Evolutionary conservation across 1,140 invertebrate species (phyloP), one percentile per base, ranked within the genome.

Genomic region (Caenorhabditis brenneri): DNA sequence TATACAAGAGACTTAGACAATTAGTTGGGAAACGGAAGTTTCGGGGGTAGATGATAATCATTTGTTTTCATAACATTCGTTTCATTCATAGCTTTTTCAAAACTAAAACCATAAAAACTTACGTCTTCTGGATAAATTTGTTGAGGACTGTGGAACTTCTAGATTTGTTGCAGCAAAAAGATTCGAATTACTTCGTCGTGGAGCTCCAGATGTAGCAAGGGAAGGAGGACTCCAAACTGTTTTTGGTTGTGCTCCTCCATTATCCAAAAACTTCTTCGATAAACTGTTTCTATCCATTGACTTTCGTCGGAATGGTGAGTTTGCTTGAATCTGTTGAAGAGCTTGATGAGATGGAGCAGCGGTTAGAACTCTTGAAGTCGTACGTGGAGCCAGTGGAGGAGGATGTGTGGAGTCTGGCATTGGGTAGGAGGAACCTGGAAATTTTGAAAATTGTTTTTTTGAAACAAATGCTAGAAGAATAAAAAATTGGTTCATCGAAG

Each of bases 231-330:
- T 74, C 65, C 65, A 74, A 2, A 74, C 65, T n/a, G 65, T 74
- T 74, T 74, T 74, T 15, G 65, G 65, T n/a, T 74, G 65, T 0
- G 65, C n/a, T 42, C 65, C 65, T 4, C 65, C 65, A 9, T 74
- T 74, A 22, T 74, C 65, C 33, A 74, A 15, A 46, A 74, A 74
- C 36, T 42, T 74, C n/a, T 42, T 74, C 36, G 65, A 74, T 0
- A 74, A 22, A 42, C 65, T 74, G n/a, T 74, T 74, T 46, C 65
- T 12, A 74, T 74, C 65, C 65, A 74, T 74, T 24, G 65, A 74
- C 65, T 74, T 74, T 42, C 65, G 33, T 19, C 65, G 33, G 36
- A 74, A 74, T 42, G 65, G 65, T 24, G 27, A 33, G 10, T 15
- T 27, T 42, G 65, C 65, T 42, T 74, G 65, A 31, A 74, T 74